phyloP scores from a whole-genome alignment of 2,888 invertebrate genomes.

The Drosophila cognata region DNA sequence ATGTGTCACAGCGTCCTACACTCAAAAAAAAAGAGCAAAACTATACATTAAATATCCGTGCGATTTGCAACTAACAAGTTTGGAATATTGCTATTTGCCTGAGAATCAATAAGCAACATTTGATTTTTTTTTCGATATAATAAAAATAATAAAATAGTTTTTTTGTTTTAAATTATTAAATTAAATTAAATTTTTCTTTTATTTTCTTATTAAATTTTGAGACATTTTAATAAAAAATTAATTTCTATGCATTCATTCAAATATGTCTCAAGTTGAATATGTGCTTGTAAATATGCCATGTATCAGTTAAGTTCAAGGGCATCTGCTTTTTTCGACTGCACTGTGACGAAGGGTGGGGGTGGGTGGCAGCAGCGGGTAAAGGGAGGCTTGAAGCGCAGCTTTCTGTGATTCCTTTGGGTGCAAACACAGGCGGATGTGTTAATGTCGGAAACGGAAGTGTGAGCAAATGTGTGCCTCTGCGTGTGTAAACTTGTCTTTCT shows the following conservation, averaged over 20 bases:
- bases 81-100: neutral
- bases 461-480: neutral
- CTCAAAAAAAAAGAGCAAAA: neutral
- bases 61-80: neutral
- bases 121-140: neutral
- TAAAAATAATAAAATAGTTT: neutral
- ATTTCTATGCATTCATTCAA: neutral
- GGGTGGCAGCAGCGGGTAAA: neutral
- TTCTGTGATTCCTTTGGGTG: conserved; percentile 55
- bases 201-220: neutral
- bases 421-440: conserved; percentile 72
- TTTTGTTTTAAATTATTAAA: neutral
- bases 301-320: neutral
- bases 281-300: neutral
- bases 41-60: neutral
- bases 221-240: neutral
- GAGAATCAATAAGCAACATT: neutral
- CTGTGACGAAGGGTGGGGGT: neutral
- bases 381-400: conserved; percentile 23
- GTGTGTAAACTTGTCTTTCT: neutral
- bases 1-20: conserved; percentile 51
- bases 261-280: neutral
- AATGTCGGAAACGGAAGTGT: conserved; percentile 77
- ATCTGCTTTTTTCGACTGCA: neutral
- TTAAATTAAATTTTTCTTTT: neutral